Evolutionary conservation across 2,113 vertebrate species (phyloP), one percentile per base, ranked within the genome.

Genomic region (Elephas maximus): DNA sequence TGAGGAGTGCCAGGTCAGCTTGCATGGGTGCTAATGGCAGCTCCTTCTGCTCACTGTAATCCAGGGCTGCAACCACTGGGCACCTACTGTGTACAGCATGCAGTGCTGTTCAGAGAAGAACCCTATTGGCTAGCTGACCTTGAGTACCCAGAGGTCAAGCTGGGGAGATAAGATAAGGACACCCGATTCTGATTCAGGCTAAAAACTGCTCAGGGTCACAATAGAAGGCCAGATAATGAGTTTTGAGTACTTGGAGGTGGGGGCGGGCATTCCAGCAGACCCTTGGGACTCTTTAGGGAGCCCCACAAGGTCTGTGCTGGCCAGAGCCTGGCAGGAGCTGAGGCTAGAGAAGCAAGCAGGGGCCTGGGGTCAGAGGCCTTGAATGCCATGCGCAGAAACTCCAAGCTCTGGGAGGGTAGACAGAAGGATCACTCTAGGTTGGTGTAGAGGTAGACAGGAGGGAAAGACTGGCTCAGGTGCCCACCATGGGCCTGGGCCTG

Each of bases 161-260:
- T 78, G 65, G 63, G 24, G 63, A 41, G 30, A 78, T 69, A 79
- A 95, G 62, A 91, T 2, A 33, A 91, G 48, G 62, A 79, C 14
- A 62, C 57, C 28, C 1, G 24, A 88, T 77, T 96, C 60, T 79
- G 83, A 83, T 83, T 82, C 7, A 48, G 93, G 51, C 51, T 94
- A 51, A 63, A 91, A 79, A 71, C 45, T 60, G 71, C 37, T 73
- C 76, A 85, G 87, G 65, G 73, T 81, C 74, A n/a, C 6, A 24
- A 21, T 60, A 37, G 86, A 85, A 44, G 67, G 79, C 63, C 65
- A 69, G 51, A 82, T 67, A 45, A 91, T 93, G 62, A 79, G 18
- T 78, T 44, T 0, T 37, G 41, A 48, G 74, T 87, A 26, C 83
- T 91, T 48, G 69, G 37, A 91, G 88, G 48, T 62, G 8, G 51